Conservation (phyloP, 2,888 invertebrate genomes). For the Venustoraphidia nigricollis region DNA sequence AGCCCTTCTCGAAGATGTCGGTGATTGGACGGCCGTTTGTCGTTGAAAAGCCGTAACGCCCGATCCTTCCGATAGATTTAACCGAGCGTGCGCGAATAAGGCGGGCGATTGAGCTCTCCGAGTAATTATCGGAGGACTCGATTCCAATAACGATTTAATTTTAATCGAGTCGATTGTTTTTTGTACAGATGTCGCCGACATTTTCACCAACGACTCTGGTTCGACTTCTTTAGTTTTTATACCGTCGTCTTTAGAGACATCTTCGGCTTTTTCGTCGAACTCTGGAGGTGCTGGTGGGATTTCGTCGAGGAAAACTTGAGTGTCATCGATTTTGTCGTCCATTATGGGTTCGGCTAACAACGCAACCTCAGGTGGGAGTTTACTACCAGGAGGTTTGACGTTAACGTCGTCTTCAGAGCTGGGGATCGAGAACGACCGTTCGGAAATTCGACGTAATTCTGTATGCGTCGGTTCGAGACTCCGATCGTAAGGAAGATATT, state of each 20-base stretch:
- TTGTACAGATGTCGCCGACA: too few species aligned
- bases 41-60: constrained; percentile 58
- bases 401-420: constrained; percentile 60
- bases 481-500: constrained; percentile 39
- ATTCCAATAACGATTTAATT: constrained; percentile 6
- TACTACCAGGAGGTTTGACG: constrained; percentile 35
- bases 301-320: too few species aligned
- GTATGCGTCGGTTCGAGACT: constrained; percentile 47
- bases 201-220: too few species aligned
- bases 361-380: constrained; percentile 16
- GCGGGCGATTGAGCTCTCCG: constrained; percentile 57
- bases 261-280: constrained; percentile 20
- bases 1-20: constrained; percentile 57
- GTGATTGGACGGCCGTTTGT: constrained; percentile 62
- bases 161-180: neutral
- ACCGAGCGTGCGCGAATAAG: constrained; percentile 60
- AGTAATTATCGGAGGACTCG: constrained; percentile 7
- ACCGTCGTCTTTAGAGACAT: constrained; percentile 24
- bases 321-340: constrained; percentile 12
- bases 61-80: constrained; percentile 74
- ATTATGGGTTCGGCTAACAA: constrained; percentile 16
- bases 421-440: constrained; percentile 58
- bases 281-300: constrained; percentile 20
- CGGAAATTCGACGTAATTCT: constrained; percentile 53
- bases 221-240: constrained; percentile 4